Evolutionary conservation across 2,113 vertebrate genomes (phyloP).

Genomic region (Synodontis membranacea): DNA sequence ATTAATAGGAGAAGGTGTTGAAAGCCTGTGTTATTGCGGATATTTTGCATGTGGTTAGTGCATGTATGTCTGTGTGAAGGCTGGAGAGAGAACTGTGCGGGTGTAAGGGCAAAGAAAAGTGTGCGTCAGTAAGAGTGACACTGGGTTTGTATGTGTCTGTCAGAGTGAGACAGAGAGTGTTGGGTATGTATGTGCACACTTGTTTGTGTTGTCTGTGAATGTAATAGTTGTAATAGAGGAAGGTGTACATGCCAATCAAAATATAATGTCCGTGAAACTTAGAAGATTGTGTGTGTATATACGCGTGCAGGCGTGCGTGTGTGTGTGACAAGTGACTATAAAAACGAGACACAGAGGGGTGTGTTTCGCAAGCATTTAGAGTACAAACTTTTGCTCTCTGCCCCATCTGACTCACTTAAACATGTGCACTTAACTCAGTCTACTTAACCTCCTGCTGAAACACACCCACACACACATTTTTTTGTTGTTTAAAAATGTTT

Average conservation of each 20-base stretch:
- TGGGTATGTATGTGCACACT: neutral
- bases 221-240: neutral
- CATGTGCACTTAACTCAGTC: too few relatives aligned
- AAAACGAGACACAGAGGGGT: too few relatives aligned
- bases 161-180: neutral
- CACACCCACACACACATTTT: neutral
- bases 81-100: neutral
- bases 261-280: neutral
- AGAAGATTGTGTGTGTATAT: neutral
- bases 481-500: too few relatives aligned
- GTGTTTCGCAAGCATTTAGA: neutral
- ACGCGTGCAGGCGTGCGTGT: neutral
- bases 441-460: too few relatives aligned
- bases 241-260: neutral
- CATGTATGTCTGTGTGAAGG: neutral
- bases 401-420: too few relatives aligned
- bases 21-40: slow-evolving; percentile 36
- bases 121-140: neutral
- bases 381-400: too few relatives aligned
- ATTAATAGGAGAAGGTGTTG: slow-evolving; percentile 42
- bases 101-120: neutral
- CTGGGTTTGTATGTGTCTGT: neutral
- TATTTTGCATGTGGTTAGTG: slow-evolving; percentile 24
- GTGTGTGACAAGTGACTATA: too few relatives aligned
- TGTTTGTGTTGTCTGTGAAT: neutral